Percentiles rank a stretch among this genome's conserved stretches.
Evolutionary conservation across 2,113 vertebrate species (phyloP).

Genomic region (Corythoichthys intestinalis): DNA sequence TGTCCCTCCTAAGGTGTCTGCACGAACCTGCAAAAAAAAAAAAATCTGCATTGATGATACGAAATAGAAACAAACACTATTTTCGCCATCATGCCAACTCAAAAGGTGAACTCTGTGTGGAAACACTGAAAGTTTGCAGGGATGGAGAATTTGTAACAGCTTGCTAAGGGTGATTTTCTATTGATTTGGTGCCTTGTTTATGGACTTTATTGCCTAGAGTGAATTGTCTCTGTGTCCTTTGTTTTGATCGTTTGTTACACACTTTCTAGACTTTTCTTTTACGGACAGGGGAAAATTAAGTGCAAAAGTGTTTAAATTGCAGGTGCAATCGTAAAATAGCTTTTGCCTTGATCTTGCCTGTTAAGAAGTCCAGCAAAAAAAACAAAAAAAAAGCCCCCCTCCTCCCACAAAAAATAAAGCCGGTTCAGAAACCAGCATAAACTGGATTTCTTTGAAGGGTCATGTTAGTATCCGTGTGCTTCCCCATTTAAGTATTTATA

Average conservation of each 20-base stretch:
- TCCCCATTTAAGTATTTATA: not conserved
- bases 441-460: too few relatives aligned
- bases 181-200: constrained; percentile 24
- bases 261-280: too few relatives aligned
- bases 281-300: not conserved
- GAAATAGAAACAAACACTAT: too few relatives aligned
- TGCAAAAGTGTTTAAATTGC: not conserved
- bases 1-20: too few relatives aligned
- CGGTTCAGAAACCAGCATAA: too few relatives aligned
- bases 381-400: too few relatives aligned
- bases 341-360: not conserved
- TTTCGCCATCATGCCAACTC: too few relatives aligned
- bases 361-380: too few relatives aligned
- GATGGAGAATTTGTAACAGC: constrained; percentile 15
- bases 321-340: not conserved
- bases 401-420: too few relatives aligned
- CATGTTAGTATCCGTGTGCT: not conserved
- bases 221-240: constrained; percentile 10
- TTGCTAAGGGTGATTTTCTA: not conserved
- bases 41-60: too few relatives aligned
- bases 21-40: too few relatives aligned
- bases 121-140: not conserved
- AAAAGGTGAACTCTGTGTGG: too few relatives aligned
- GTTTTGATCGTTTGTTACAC: not conserved
- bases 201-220: constrained; percentile 6